Evolutionary conservation across 1,140 invertebrate genomes (phyloP), one percentile per base, ranked within the genome.

Genomic region (Hermatobates lingyangjiaoensis): DNA sequence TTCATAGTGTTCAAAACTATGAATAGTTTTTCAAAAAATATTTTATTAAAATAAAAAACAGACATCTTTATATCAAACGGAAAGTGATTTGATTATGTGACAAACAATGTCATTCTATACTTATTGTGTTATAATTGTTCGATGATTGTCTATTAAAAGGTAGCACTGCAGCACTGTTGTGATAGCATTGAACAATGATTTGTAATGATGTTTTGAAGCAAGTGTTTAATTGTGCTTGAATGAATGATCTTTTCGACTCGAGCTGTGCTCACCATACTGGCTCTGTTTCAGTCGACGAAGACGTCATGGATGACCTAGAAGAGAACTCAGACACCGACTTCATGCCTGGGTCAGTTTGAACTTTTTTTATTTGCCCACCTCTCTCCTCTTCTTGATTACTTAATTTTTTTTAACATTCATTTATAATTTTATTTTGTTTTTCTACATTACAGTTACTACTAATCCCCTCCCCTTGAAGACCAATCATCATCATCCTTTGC

Each of bases 311-410:
- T 24, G 56, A 57, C 18, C 53, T 46, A 15, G 59, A 60, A 27
- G 59, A 45, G 25, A 55, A 47, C 10, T 60, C 59, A 12, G 59
- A 60, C 54, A 55, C 55, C 30, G 59, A 60, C 45, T 60, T 60
- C 40, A 58, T 54, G 48, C 54, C 56, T 38, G 57, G 57, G 57
- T 58, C 40, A 53, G 54, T 47, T 27, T 1, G 3, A 12, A 23
- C 18, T n/a, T 26, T 45, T 21, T 30, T 24, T 15, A 27, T 27
- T n/a, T n/a, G n/a, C n/a, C n/a, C n/a, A 24, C 14, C 5, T 40
- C n/a, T 25, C 21, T 15, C 25, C 44, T 7, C 25, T 27, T 18
- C 40, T 25, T 30, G 18, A 23, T 52, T 56, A 28, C 48, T 14
- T 25, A 34, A 23, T 28, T 38, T 38, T 2, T 3, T 45, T 46